phyloP scores from a whole-genome alignment of 1,140 invertebrate genomes.

The Pteromalus puparum region DNA sequence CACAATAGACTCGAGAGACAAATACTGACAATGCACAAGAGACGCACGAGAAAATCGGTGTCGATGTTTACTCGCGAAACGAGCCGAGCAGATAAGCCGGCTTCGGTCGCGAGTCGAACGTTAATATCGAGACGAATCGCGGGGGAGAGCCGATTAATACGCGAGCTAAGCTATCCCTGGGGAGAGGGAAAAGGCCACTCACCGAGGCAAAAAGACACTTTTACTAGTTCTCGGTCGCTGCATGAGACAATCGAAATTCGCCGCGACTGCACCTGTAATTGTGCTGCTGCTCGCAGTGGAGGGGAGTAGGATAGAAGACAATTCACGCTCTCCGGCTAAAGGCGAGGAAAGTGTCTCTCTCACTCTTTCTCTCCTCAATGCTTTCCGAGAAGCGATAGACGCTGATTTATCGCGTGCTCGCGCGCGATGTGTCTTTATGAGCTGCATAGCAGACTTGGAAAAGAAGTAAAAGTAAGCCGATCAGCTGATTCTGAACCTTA shows the following conservation, averaged over 20 bases:
- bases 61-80: constrained; percentile 12
- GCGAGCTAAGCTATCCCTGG: not conserved
- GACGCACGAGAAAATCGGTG: not conserved
- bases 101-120: not conserved
- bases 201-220: not conserved
- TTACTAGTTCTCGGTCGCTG: constrained; percentile 3
- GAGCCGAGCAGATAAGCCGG: constrained; percentile 12
- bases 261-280: not conserved
- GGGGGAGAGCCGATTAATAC: constrained; percentile 11
- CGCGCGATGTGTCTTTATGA: not conserved
- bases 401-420: not conserved
- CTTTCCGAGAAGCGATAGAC: not conserved
- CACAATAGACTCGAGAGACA: not conserved
- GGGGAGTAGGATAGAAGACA: too few species aligned
- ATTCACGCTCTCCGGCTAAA: not conserved
- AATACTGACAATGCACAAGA: not conserved
- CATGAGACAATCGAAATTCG: constrained; percentile 24
- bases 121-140: constrained; percentile 24
- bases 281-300: too few species aligned
- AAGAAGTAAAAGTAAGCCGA: not conserved
- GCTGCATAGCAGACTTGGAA: too few species aligned
- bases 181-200: constrained; percentile 21
- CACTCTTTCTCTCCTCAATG: not conserved
- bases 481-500: not conserved
- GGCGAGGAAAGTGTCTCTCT: not conserved